These are phyloP conservation scores for Acleris emargana DNA, from an alignment of 2,888 invertebrate genomes.

Conservation along the genomic window DNA sequence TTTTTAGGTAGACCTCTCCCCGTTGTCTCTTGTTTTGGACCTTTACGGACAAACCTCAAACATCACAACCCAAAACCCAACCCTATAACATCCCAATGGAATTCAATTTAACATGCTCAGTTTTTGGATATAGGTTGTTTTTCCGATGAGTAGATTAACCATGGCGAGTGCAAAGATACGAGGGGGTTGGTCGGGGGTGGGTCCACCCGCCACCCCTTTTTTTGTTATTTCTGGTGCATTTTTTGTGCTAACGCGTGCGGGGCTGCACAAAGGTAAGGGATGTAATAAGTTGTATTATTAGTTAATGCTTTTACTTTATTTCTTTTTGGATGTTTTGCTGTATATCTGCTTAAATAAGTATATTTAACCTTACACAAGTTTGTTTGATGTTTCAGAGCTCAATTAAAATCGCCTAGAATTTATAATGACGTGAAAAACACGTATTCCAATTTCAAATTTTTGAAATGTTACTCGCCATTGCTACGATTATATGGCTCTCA, in stretches of 20 bases:
- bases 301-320: slow-evolving; percentile 39
- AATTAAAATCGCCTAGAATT: too few relatives aligned
- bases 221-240: slow-evolving; percentile 76
- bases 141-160: slow-evolving; percentile 74
- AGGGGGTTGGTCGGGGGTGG: slow-evolving; percentile 56
- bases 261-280: slow-evolving; percentile 53
- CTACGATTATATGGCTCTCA: too few relatives aligned
- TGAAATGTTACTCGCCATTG: too few relatives aligned
- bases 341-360: neutral
- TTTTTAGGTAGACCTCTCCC: slow-evolving; percentile 80
- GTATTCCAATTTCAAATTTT: too few relatives aligned
- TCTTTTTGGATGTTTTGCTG: neutral
- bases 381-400: too few relatives aligned
- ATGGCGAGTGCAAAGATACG: slow-evolving; percentile 79
- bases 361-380: too few relatives aligned
- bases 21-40: slow-evolving; percentile 71
- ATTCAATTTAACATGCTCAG: slow-evolving; percentile 43
- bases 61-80: slow-evolving; percentile 39
- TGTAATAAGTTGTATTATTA: slow-evolving; percentile 47
- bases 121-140: slow-evolving; percentile 67
- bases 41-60: slow-evolving; percentile 55
- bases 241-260: slow-evolving; percentile 71
- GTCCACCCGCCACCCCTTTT: slow-evolving; percentile 70
- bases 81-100: slow-evolving; percentile 40
- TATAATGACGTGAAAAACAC: too few relatives aligned